Evolutionary conservation across 2,797 vertebrate species (phyloP), one percentile per base, ranked within the genome.

Genomic region (Phylloscopus collybita): DNA sequence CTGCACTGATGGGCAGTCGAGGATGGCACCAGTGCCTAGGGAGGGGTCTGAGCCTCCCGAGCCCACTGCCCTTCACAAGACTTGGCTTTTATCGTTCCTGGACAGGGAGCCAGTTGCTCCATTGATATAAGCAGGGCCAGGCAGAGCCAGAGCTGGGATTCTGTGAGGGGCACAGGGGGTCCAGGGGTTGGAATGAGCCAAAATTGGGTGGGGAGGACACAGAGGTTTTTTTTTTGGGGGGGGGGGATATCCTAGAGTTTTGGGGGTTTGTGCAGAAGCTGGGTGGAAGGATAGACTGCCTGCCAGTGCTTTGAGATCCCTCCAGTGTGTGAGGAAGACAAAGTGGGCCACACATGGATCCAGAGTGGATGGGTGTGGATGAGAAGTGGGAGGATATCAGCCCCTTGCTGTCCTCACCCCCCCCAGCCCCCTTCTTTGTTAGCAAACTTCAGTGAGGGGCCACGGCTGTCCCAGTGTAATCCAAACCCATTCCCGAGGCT

Each of bases 311-410:
- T 23, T 1, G 10, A 42, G 50, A 36, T 36, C 29, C 16, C 54
- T 57, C 30, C 0, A 0, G 22, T 0, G 5, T 1, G 7, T 15
- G 74, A 72, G 34, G 66, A 69, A 14, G 53, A 25, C 0, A 0
- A 49, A 56, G 11, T 11, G 70, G 32, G n/a, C n/a, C n/a, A n/a
- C n/a, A n/a, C n/a, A n/a, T n/a, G n/a, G 70, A 30, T 16, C 4
- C 38, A 8, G 62, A 53, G 8, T 0, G 21, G 65, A 3, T 0
- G 6, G 27, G 45, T 2, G 20, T 4, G 44, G 53, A 9, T 44
- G 44, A 8, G 47, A 40, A 17, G 7, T 0, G 34, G 38, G 32
- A 19, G 2, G 16, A 30, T 12, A 6, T 11, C 0, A 0, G 53
- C 29, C 71, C 62, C 80, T 32, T 2, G 0, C 7, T 34, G 34